Conservation (phyloP, 2,888 invertebrate genomes). For the Chloromyia formosa region DNA sequence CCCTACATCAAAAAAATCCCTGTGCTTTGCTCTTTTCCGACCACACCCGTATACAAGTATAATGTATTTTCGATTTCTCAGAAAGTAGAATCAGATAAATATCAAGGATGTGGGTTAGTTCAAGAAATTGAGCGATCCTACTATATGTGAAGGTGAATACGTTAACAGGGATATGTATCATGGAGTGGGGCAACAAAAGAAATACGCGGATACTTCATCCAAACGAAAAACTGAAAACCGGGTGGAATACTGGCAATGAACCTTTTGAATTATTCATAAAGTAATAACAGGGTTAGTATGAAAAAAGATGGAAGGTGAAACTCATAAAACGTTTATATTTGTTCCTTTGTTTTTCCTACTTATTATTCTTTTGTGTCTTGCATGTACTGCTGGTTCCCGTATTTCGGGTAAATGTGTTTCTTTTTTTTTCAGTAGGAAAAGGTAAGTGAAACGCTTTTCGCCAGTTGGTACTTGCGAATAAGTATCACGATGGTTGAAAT, state of each 20-base stretch:
- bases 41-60: background rate
- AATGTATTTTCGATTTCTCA: background rate
- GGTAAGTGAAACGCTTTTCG: no score
- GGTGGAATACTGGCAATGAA: slow-evolving; percentile 13
- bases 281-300: slow-evolving; percentile 34
- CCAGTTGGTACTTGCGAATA: no score
- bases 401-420: background rate
- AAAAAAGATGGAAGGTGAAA: slow-evolving; percentile 31
- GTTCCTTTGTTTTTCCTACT: slow-evolving; percentile 17
- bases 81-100: background rate
- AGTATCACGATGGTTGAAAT: no score
- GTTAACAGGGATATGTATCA: background rate
- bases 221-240: background rate
- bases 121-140: background rate
- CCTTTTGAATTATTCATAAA: slow-evolving; percentile 47
- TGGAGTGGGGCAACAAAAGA: background rate
- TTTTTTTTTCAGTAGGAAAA: no score
- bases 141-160: background rate
- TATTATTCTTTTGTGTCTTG: slow-evolving; percentile 19
- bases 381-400: slow-evolving; percentile 37
- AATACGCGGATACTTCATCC: background rate
- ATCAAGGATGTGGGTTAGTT: background rate
- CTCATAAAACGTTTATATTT: slow-evolving; percentile 24
- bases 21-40: background rate
- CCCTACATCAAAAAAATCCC: slow-evolving; percentile 26